Percentiles rank a stretch among this genome's conserved stretches.
These are phyloP conservation scores for Pseudolycoriella hygida DNA, from an alignment of 2,888 invertebrate genomes.

Conservation along the genomic window DNA sequence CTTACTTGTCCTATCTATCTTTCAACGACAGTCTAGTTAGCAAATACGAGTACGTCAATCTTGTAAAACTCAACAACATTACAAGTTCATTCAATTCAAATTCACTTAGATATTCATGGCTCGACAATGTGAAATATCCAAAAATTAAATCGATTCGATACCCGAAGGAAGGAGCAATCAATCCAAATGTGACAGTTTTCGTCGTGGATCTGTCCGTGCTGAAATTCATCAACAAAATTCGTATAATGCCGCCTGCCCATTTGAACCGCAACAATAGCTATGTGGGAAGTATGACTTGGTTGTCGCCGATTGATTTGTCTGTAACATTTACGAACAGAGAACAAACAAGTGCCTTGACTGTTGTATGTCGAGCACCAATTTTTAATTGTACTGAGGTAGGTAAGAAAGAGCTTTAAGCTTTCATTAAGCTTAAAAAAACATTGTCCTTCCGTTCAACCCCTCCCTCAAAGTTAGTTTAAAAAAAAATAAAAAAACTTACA, in stretches of 20 bases:
- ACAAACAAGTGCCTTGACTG: conserved; percentile 67
- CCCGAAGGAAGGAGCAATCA: conserved; percentile 61
- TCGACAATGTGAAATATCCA: conserved; percentile 41
- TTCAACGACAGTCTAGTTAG: conserved; percentile 59
- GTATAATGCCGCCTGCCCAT: conserved; percentile 34
- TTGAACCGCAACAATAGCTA: conserved; percentile 37
- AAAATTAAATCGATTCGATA: conserved; percentile 47
- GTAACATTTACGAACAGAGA: conserved; percentile 70
- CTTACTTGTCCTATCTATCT: conserved; percentile 53
- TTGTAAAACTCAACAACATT: no score
- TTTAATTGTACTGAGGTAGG: conserved; percentile 56
- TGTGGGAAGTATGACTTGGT: conserved; percentile 27
- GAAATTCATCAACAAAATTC: conserved; percentile 49
- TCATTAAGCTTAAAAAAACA: no score
- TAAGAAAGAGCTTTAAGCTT: no score
- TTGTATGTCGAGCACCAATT: conserved; percentile 50
- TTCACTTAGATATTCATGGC: conserved; percentile 25
- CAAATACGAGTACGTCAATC: conserved; percentile 41
- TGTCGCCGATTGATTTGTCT: conserved; percentile 29
- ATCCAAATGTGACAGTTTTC: conserved; percentile 61
- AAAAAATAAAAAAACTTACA: no score
- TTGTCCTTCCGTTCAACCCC: no score
- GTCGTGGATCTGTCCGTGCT: conserved; percentile 55
- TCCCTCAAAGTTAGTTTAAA: no score
- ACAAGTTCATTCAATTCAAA: neutral